Evolutionary conservation across 2,888 invertebrate genomes (phyloP).

Genomic region (Calliopum simillimum): DNA sequence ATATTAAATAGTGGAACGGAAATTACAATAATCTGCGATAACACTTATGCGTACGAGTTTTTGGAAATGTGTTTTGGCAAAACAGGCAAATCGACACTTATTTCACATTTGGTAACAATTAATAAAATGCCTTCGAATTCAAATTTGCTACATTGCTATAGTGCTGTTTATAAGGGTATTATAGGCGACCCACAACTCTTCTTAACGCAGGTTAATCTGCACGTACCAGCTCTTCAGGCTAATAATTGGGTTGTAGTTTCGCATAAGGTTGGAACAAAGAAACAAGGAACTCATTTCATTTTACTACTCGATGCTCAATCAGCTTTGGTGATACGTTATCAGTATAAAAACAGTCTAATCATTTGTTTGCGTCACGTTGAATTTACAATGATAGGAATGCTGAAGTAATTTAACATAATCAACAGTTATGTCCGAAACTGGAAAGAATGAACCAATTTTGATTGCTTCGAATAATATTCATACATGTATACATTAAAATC

Average conservation of each 20-base stretch:
- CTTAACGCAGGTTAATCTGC: constrained; percentile 44
- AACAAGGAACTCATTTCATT: constrained; percentile 43
- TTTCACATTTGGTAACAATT: background rate
- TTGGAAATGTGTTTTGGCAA: constrained; percentile 38
- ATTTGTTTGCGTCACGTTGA: constrained; percentile 41
- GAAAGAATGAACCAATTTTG: no score
- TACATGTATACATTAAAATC: no score
- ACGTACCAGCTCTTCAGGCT: constrained; percentile 42
- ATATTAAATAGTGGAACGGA: constrained; percentile 33
- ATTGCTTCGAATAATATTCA: no score
- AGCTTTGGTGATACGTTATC: no score
- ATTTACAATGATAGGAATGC: constrained; percentile 35
- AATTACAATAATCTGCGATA: constrained; percentile 41
- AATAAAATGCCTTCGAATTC: constrained; percentile 15
- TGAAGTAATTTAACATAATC: constrained; percentile 28
- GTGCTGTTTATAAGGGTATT: constrained; percentile 42
- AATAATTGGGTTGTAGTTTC: constrained; percentile 46
- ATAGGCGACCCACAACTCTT: constrained; percentile 42
- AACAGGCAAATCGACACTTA: constrained; percentile 1
- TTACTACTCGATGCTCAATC: constrained; percentile 49
- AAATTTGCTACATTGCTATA: constrained; percentile 37
- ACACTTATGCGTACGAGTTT: constrained; percentile 40
- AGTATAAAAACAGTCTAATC: constrained; percentile 37
- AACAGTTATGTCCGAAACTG: constrained; percentile 22
- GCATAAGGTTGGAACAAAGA: constrained; percentile 34